phyloP scores from a whole-genome alignment of 2,888 invertebrate species.

The Eremobia ochroleuca region DNA sequence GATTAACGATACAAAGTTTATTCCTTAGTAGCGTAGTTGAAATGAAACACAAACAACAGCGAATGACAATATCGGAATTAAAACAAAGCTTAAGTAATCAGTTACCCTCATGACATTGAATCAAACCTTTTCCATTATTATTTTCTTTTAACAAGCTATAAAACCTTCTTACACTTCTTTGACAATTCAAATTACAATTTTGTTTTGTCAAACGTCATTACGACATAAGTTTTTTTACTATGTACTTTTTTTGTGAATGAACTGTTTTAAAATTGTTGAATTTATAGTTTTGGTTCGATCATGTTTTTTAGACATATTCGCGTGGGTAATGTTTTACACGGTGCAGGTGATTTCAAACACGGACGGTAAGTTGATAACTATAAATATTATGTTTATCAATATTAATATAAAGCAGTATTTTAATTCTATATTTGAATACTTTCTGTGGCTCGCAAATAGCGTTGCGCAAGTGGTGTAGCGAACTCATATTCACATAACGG shows the following conservation, averaged over 20 bases:
- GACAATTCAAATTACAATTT: background rate
- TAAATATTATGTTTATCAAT: background rate
- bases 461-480: too few relatives aligned
- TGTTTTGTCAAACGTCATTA: constrained; percentile 19
- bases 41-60: too few relatives aligned
- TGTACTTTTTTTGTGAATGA: background rate
- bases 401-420: too few relatives aligned
- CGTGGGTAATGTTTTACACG: background rate
- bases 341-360: background rate
- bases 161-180: background rate
- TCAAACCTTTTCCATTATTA: background rate
- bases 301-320: constrained; percentile 30
- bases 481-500: too few relatives aligned
- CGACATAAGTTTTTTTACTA: constrained; percentile 1
- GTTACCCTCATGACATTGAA: background rate
- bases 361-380: constrained; percentile 27
- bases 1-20: too few relatives aligned
- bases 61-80: too few relatives aligned
- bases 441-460: background rate
- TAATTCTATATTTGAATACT: too few relatives aligned
- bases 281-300: constrained; percentile 21
- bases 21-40: too few relatives aligned
- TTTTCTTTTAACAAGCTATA: background rate
- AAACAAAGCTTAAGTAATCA: too few relatives aligned
- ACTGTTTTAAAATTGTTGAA: background rate